Percentiles rank a stretch among this genome's conserved stretches.
These are phyloP conservation scores for Sebastolobus altivelis DNA, from an alignment of 2,797 vertebrate genomes.

Conservation along the genomic window DNA sequence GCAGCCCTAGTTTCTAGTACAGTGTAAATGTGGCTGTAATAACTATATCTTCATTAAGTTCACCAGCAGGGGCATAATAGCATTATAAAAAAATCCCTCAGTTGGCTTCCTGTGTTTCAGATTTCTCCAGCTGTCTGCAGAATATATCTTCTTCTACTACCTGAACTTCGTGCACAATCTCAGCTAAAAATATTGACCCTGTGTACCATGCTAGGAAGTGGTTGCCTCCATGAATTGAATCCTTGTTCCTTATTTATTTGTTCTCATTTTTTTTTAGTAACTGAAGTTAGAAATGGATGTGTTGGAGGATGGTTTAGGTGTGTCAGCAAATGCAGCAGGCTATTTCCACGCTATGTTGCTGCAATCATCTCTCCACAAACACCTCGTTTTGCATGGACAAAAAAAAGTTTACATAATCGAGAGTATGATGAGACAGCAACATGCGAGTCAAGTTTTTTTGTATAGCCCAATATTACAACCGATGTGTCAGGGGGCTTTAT, in stretches of 20 bases:
- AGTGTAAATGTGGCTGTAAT: neutral
- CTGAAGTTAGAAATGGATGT: slow-evolving; percentile 62
- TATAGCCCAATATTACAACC: neutral
- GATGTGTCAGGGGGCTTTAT: neutral
- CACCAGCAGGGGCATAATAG: neutral
- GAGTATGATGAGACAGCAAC: slow-evolving; percentile 7
- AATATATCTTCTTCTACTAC: slow-evolving; percentile 8
- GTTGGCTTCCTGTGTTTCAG: slow-evolving; percentile 16
- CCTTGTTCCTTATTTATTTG: slow-evolving; percentile 82
- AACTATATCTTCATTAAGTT: neutral
- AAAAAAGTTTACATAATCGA: neutral
- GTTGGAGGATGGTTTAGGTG: slow-evolving; percentile 69
- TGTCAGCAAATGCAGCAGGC: slow-evolving; percentile 51
- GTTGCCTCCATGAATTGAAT: slow-evolving; percentile 58
- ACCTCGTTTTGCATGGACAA: slow-evolving; percentile 20
- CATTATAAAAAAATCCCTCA: neutral
- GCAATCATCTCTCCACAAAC: slow-evolving; percentile 62
- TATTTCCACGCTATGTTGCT: slow-evolving; percentile 70
- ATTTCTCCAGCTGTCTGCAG: slow-evolving; percentile 33
- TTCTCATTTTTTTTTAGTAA: slow-evolving; percentile 78
- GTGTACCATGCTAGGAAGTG: slow-evolving; percentile 66
- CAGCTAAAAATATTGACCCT: slow-evolving; percentile 68
- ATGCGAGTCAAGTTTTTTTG: neutral
- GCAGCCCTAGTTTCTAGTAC: neutral
- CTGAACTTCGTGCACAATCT: slow-evolving; percentile 54